Percentiles rank a stretch among this genome's conserved stretches.
phyloP scores from a whole-genome alignment of 2,888 invertebrate genomes.

The Perizoma affinitatum region DNA sequence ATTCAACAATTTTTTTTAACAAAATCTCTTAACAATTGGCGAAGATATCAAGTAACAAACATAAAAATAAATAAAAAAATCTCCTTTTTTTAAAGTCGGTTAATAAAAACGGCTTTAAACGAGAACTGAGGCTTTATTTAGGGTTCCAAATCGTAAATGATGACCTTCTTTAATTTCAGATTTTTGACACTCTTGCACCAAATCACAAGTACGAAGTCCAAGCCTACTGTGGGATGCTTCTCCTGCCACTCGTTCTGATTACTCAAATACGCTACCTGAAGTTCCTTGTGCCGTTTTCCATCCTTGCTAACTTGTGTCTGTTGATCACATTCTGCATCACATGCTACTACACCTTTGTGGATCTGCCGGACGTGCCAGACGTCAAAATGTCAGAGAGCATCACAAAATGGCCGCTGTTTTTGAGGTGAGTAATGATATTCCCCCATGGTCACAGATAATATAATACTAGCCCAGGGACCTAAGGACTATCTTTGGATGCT shows the following conservation, averaged over 20 bases:
- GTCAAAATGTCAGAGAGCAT: slow-evolving; percentile 69
- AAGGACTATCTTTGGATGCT: no score
- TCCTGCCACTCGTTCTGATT: slow-evolving; percentile 88
- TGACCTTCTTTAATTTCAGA: slow-evolving; percentile 67
- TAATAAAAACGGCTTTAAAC: no score
- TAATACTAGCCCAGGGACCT: no score
- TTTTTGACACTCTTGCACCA: slow-evolving; percentile 71
- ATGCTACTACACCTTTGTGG: slow-evolving; percentile 90
- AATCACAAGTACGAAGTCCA: slow-evolving; percentile 76
- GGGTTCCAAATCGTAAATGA: no score
- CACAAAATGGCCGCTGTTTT: slow-evolving; percentile 91
- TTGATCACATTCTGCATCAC: slow-evolving; percentile 90
- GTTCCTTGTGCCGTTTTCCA: slow-evolving; percentile 94
- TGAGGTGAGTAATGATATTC: slow-evolving; percentile 74
- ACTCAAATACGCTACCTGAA: slow-evolving; percentile 89
- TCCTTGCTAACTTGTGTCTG: slow-evolving; percentile 93
- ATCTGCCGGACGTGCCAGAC: slow-evolving; percentile 59
- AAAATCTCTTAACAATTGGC: no score
- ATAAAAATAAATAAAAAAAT: no score
- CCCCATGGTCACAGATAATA: no score
- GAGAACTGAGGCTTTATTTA: no score
- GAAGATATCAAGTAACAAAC: no score
- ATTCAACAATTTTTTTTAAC: no score
- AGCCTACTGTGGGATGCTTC: slow-evolving; percentile 86
- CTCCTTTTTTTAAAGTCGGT: no score